phyloP scores from a whole-genome alignment of 1,140 invertebrate genomes.

The Habropoda laboriosa region DNA sequence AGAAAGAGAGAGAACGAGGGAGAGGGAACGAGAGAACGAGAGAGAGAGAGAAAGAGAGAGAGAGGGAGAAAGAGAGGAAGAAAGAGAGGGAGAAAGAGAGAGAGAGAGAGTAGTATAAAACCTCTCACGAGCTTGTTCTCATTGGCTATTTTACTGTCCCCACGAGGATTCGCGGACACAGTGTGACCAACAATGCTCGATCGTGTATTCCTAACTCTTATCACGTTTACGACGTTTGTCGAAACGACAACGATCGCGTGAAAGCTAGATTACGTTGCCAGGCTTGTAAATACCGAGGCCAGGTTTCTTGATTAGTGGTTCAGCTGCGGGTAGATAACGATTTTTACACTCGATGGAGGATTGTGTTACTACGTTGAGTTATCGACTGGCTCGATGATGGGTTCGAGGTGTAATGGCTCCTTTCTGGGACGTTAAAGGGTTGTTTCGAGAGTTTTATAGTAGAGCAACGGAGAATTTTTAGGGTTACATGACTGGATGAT shows the following conservation, averaged over 20 bases:
- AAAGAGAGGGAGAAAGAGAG: too few relatives aligned
- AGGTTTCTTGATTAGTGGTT: not conserved
- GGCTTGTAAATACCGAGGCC: not conserved
- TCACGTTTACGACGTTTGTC: not conserved
- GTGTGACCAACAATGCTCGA: conserved; percentile 15
- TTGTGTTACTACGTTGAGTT: not conserved
- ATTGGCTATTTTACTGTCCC: conserved; percentile 43
- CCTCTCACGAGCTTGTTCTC: not conserved
- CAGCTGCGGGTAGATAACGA: not conserved
- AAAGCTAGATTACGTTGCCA: not conserved
- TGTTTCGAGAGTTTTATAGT: too few relatives aligned
- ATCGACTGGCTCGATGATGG: not conserved
- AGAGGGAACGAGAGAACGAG: too few relatives aligned
- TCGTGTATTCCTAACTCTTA: too few relatives aligned
- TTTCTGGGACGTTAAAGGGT: too few relatives aligned
- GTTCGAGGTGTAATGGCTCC: not conserved
- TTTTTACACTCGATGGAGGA: not conserved
- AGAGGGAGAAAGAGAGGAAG: too few relatives aligned
- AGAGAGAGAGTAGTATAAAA: too few relatives aligned
- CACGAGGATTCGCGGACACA: conserved; percentile 23
- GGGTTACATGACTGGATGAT: too few relatives aligned
- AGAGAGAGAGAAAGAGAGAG: too few relatives aligned
- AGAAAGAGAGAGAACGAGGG: too few relatives aligned
- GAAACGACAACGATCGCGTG: not conserved
- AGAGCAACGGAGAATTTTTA: too few relatives aligned